These are phyloP conservation scores for Drosophila recens DNA, from an alignment of 2,888 invertebrate species.

Conservation along the genomic window DNA sequence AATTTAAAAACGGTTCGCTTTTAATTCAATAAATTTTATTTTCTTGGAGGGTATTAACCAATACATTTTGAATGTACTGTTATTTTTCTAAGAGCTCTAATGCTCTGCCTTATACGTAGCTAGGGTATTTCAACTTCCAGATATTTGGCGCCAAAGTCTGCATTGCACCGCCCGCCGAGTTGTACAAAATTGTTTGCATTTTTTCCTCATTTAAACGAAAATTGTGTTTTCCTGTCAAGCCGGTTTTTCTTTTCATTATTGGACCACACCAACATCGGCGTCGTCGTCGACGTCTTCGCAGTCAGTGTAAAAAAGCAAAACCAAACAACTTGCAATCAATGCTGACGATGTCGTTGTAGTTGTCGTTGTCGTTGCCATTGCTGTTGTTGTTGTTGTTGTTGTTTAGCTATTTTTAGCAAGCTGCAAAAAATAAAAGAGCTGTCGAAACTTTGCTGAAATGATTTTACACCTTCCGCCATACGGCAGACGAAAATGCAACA, in stretches of 20 bases:
- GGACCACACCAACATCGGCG: constrained; percentile 66
- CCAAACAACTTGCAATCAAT: constrained; percentile 75
- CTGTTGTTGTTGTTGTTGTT: constrained; percentile 34
- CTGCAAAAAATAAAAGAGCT: constrained; percentile 55
- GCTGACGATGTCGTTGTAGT: constrained; percentile 46
- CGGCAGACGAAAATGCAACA: constrained; percentile 29
- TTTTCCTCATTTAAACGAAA: constrained; percentile 76
- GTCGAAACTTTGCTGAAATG: constrained; percentile 59
- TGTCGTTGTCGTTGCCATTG: constrained; percentile 29
- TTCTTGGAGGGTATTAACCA: neutral
- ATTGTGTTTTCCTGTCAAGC: constrained; percentile 77
- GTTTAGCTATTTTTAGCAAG: constrained; percentile 68
- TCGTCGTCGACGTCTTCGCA: constrained; percentile 42
- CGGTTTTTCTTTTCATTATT: constrained; percentile 74
- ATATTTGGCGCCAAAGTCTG: neutral
- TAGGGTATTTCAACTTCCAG: constrained; percentile 14
- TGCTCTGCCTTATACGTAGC: neutral
- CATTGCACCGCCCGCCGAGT: constrained; percentile 25
- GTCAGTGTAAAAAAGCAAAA: constrained; percentile 55
- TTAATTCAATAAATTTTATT: neutral
- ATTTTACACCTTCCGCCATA: constrained; percentile 69
- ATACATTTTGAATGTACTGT: neutral
- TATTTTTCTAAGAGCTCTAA: neutral
- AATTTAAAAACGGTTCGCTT: no score
- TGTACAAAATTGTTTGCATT: constrained; percentile 65